These are phyloP conservation scores for Amiota minor DNA, from an alignment of 2,888 invertebrate species.

Conservation along the genomic window DNA sequence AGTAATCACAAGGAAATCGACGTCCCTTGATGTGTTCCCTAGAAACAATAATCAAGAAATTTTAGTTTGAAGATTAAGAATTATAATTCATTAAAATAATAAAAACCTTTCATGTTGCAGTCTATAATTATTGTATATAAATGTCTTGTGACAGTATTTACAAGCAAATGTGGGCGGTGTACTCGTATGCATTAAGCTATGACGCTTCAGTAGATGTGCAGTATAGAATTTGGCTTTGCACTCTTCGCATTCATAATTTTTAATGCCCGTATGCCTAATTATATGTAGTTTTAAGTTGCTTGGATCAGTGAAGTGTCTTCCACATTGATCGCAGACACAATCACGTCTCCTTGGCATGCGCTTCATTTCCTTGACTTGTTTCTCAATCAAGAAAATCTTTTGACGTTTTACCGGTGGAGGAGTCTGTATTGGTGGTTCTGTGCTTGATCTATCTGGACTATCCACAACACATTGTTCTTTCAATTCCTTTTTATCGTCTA, in stretches of 20 bases:
- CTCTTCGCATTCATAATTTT: slow-evolving; percentile 48
- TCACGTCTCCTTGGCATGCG: slow-evolving; percentile 55
- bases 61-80: too few species aligned
- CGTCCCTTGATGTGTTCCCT: too few species aligned
- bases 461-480: too few species aligned
- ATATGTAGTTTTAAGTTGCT: slow-evolving; percentile 59
- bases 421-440: neutral
- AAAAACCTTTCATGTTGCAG: slow-evolving; percentile 6
- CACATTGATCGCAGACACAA: slow-evolving; percentile 58
- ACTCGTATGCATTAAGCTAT: slow-evolving; percentile 47
- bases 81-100: too few species aligned
- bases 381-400: slow-evolving; percentile 44
- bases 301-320: slow-evolving; percentile 57
- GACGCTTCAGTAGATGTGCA: slow-evolving; percentile 53
- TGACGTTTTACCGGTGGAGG: neutral
- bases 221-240: slow-evolving; percentile 54
- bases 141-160: slow-evolving; percentile 51
- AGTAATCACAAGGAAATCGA: too few species aligned
- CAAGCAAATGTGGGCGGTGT: slow-evolving; percentile 48
- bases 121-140: slow-evolving; percentile 45
- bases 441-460: neutral
- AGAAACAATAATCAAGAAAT: too few species aligned
- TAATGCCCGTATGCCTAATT: slow-evolving; percentile 52
- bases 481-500: too few species aligned
- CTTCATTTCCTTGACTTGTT: too few species aligned